Base-by-base conservation (phyloP, 2,888 invertebrate species). In the Microchrysa polita region DNA sequence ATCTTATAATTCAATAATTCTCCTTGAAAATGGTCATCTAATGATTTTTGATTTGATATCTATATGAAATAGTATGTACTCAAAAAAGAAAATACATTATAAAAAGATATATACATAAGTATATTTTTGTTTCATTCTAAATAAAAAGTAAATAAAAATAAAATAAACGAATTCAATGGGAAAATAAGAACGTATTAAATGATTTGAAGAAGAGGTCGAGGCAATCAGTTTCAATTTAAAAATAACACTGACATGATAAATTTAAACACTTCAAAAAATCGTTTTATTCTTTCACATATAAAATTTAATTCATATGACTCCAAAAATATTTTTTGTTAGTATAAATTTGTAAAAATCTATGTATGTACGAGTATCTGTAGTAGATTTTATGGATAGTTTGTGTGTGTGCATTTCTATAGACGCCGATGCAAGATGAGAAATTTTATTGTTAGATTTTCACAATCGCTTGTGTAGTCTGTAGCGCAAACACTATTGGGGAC, bases 231-330 rank as follows among this genome's bases (percentile, higher is more conserved):
- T 5, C 4, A 12, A 22, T 34, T 65, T 20, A 48, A 65, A 65
- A 65, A 65, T 65, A 65, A 18, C 20, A 2, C 4, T 2, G 22
- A 48, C 18, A 22, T 22, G 34, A 65, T 65, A 22, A 65, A 65
- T 34, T 65, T 65, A 48, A 65, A 34, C 5, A 48, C n/a, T 20
- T 65, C 44, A 48, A 65, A 34, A 12, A 48, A 12, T 20, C 20
- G 20, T 48, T 48, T 20, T 40, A 14, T 20, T 44, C 27, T 34
- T 34, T 34, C 2, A n/a, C n/a, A n/a, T n/a, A 34, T 34, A 34
- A 34, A 34, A 40, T 61, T 65, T 48, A 22, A 65, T 65, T 65
- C 65, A 12, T 2, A 65, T 48, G 65, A 65, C 60, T 1, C 16
- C 27, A 34, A 27, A 48, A 48, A 48, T 34, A 18, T 61, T 42